Evolutionary conservation across 2,888 invertebrate genomes (phyloP), one percentile per base, ranked within the genome.

Genomic region (Fragum whitleyi): DNA sequence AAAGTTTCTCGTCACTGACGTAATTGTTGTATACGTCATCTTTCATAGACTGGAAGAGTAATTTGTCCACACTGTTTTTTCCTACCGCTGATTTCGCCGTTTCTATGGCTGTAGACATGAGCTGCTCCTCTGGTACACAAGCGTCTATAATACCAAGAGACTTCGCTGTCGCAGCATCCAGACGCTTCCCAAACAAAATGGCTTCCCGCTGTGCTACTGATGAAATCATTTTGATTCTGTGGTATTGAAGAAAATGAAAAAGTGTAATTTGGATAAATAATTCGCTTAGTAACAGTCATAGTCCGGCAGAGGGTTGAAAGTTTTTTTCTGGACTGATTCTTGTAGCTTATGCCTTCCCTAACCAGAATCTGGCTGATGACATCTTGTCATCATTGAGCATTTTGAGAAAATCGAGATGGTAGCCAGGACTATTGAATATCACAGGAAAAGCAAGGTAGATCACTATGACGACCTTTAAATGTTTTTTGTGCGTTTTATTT

Each of bases 1-100:
- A 23, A 42, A 67, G 47, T 2, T 5, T 39, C n/a, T 67, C 67
- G 19, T 67, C 47, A 21, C 19, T 67, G 2, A 67, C 26, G 5
- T 23, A 26, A 57, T 57, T 39, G 1, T 76, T 78, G 68, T 85
- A 87, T 61, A 87, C 71, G 62, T 87, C 86, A 51, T 76, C 79
- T 67, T 89, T 87, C 83, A 84, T 87, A 11, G 19, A 53, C 16
- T 68, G 62, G 2, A 89, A 19, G 23, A 73, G 72, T 1, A 59
- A 51, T 29, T 86, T 61, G 26, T 85, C 83, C n/a, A 88, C 73
- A 5, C 76, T 79, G 11, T 83, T 74, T 32, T 73, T 70, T 19
- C 87, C 87, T 0, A 87, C 74, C 1, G 79, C 83, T 14, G 51
- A 29, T 70, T 77, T 26, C 76, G 74, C 26, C 82, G 74, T 53